phyloP scores from a whole-genome alignment of 2,797 vertebrate species.

The Calcarius lapponicus region DNA sequence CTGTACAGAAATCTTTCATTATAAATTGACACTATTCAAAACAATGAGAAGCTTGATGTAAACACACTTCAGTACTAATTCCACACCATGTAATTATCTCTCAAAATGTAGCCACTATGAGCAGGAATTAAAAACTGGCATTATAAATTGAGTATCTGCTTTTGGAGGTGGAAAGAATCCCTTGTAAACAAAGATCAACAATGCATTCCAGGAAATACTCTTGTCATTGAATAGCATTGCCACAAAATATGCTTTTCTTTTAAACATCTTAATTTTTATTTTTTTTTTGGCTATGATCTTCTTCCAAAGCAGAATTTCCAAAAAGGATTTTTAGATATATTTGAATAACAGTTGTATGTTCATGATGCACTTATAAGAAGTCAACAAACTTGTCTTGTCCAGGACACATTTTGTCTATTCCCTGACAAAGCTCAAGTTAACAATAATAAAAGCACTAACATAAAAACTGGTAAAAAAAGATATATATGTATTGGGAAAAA shows the following conservation, averaged over 20 bases:
- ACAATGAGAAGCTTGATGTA: constrained; percentile 30
- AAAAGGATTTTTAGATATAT: background rate
- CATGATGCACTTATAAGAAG: background rate
- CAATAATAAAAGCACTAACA: background rate
- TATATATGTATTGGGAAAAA: background rate
- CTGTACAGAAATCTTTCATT: background rate
- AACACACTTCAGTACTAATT: constrained; percentile 45
- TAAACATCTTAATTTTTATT: background rate
- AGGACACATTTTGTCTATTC: background rate
- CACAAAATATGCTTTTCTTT: background rate
- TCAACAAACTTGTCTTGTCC: background rate
- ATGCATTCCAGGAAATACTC: background rate
- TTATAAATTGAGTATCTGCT: constrained; percentile 25
- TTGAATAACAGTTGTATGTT: background rate
- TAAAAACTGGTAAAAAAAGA: background rate
- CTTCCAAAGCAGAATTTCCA: background rate
- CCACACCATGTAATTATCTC: constrained; percentile 25
- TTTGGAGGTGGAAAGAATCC: constrained; percentile 9
- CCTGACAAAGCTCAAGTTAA: background rate
- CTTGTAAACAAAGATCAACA: constrained; percentile 10
- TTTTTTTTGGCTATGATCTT: background rate
- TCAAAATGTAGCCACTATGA: constrained; percentile 16
- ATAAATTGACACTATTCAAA: constrained; percentile 29
- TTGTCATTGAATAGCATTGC: background rate
- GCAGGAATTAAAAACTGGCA: constrained; percentile 18